Conservation (phyloP, 30 jellyfish, hydroid and myxozoan species). For the Chironex yamaguchii region DNA sequence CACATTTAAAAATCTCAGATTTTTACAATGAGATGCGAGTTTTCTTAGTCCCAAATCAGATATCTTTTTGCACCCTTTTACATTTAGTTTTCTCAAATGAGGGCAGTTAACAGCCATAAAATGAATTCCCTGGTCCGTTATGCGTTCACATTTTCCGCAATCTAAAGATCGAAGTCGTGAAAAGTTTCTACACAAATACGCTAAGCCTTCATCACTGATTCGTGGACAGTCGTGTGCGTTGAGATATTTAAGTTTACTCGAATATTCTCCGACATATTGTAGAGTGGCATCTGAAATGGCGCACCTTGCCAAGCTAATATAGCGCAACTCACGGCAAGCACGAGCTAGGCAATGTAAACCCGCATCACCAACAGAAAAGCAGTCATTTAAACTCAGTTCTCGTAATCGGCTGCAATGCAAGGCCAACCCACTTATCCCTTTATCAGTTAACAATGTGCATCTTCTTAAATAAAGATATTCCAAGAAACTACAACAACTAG, state of each 20-base stretch:
- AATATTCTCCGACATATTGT: slow-evolving; percentile 58
- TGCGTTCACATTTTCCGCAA: slow-evolving; percentile 77
- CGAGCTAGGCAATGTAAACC: slow-evolving; percentile 66
- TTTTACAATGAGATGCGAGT: slow-evolving; percentile 80
- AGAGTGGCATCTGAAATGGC: slow-evolving; percentile 74
- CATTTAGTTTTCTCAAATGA: slow-evolving; percentile 73
- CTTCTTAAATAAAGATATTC: slow-evolving; percentile 82
- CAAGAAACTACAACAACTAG: slow-evolving; percentile 70
- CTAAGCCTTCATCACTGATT: slow-evolving; percentile 81
- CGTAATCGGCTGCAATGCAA: slow-evolving; percentile 70
- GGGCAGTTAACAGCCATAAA: slow-evolving; percentile 76
- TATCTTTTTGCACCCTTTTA: slow-evolving; percentile 77
- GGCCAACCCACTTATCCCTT: slow-evolving; percentile 72
- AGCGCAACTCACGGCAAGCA: slow-evolving; percentile 74
- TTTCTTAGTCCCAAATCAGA: slow-evolving; percentile 84
- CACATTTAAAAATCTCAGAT: slow-evolving; percentile 61
- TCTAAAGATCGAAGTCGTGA: slow-evolving; percentile 78
- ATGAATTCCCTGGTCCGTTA: slow-evolving; percentile 72
- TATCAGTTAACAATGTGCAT: slow-evolving; percentile 78
- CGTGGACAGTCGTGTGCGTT: slow-evolving; percentile 79
- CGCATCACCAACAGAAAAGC: slow-evolving; percentile 63
- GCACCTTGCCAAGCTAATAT: slow-evolving; percentile 87
- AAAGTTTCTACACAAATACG: slow-evolving; percentile 60
- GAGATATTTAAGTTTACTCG: slow-evolving; percentile 65
- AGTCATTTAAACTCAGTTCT: slow-evolving; percentile 87